phyloP scores from a whole-genome alignment of 2,888 invertebrate species.

The Synanthedon formicaeformis region DNA sequence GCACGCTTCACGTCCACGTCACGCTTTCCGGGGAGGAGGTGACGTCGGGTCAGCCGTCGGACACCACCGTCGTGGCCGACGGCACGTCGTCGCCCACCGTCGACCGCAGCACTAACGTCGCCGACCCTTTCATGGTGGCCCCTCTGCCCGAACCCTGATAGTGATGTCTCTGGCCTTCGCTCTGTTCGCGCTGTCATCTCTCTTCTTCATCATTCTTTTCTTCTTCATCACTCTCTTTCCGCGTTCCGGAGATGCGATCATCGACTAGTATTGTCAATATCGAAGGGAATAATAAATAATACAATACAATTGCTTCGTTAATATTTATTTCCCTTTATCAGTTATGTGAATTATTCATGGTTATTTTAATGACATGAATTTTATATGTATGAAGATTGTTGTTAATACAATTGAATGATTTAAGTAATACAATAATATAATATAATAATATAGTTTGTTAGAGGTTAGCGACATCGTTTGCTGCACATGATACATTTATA shows the following conservation, averaged over 20 bases:
- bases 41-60: slow-evolving; percentile 10
- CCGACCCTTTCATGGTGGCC: slow-evolving; percentile 50
- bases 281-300: slow-evolving; percentile 15
- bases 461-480: slow-evolving; percentile 6
- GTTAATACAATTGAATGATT: slow-evolving; percentile 34
- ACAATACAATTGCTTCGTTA: slow-evolving; percentile 33
- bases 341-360: slow-evolving; percentile 36
- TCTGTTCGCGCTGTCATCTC: slow-evolving; percentile 13
- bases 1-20: slow-evolving; percentile 57
- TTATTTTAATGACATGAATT: slow-evolving; percentile 45
- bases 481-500: slow-evolving; percentile 15
- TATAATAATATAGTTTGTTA: slow-evolving; percentile 1
- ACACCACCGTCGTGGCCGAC: slow-evolving; percentile 9
- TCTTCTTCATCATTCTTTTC: slow-evolving; percentile 14
- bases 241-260: background rate
- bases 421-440: slow-evolving; percentile 1
- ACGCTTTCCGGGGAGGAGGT: slow-evolving; percentile 23
- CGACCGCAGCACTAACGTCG: slow-evolving; percentile 31
- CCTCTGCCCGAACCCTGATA: slow-evolving; percentile 23
- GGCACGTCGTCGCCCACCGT: slow-evolving; percentile 22
- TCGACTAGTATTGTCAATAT: background rate
- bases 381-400: slow-evolving; percentile 40
- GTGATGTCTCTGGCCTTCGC: slow-evolving; percentile 19
- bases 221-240: background rate
- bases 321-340: slow-evolving; percentile 49